Conservation (phyloP, 1,140 invertebrate species). For the Caenorhabditis inopinata region DNA sequence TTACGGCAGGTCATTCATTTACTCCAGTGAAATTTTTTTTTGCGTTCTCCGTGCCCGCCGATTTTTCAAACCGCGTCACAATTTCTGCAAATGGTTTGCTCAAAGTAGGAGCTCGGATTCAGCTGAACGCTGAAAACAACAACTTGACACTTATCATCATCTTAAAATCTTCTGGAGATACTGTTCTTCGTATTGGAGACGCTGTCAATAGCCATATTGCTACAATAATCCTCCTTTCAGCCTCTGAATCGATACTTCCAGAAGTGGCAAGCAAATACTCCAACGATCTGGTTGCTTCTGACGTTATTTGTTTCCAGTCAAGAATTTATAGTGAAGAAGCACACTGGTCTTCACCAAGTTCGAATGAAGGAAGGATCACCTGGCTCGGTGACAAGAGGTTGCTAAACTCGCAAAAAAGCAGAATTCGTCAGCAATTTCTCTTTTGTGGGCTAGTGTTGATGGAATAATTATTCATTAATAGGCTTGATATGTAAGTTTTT, state of each 20-base stretch:
- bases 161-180: conserved; percentile 34
- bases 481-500: not conserved
- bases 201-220: not conserved
- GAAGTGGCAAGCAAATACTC: not conserved
- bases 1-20: no score
- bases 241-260: conserved; percentile 18
- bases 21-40: no score
- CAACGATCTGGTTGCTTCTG: not conserved
- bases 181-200: conserved; percentile 41
- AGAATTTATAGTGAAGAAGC: not conserved
- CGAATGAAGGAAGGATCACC: not conserved
- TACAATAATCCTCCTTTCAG: conserved; percentile 25
- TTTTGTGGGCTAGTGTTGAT: conserved; percentile 27
- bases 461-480: not conserved
- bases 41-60: not conserved
- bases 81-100: conserved; percentile 17
- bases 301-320: conserved; percentile 33
- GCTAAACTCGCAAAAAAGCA: conserved; percentile 15
- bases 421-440: not conserved
- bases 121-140: conserved; percentile 19
- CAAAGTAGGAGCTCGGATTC: conserved; percentile 29
- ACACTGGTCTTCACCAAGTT: not conserved
- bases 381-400: conserved; percentile 25
- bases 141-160: not conserved
- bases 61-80: not conserved